Conservation (phyloP, 2,888 invertebrate genomes). For the Drosophila anomelani region DNA sequence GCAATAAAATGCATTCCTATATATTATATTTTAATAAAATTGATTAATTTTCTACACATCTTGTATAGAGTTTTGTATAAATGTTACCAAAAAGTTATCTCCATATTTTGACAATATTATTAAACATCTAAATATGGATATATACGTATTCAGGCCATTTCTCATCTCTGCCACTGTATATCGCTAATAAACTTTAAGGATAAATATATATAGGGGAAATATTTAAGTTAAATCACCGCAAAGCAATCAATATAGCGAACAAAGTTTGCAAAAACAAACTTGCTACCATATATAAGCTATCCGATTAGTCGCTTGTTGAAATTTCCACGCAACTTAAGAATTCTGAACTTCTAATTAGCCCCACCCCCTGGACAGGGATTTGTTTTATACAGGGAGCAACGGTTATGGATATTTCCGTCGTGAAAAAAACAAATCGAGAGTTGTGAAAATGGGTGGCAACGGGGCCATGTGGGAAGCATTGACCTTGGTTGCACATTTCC, state of each 20-base stretch:
- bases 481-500: conserved; percentile 58
- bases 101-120: neutral
- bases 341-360: conserved; percentile 19
- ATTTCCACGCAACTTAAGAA: conserved; percentile 28
- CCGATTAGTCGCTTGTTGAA: conserved; percentile 8
- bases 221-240: neutral
- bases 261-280: conserved; percentile 1
- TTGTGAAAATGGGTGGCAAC: neutral
- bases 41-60: neutral
- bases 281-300: neutral
- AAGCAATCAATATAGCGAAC: neutral
- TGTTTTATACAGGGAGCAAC: conserved; percentile 1
- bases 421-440: conserved; percentile 10
- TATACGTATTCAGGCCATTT: neutral
- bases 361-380: neutral
- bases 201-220: no score
- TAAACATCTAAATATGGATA: neutral
- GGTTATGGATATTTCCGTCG: conserved; percentile 6
- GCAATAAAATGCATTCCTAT: no score
- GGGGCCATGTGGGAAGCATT: conserved; percentile 20
- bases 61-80: neutral
- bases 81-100: neutral
- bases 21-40: no score
- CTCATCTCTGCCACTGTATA: neutral
- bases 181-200: neutral